A percentile compares a stretch with the other conserved stretches of the same genome.
Conservation (phyloP, 2,113 vertebrate species). For the Actinemys pallida region DNA sequence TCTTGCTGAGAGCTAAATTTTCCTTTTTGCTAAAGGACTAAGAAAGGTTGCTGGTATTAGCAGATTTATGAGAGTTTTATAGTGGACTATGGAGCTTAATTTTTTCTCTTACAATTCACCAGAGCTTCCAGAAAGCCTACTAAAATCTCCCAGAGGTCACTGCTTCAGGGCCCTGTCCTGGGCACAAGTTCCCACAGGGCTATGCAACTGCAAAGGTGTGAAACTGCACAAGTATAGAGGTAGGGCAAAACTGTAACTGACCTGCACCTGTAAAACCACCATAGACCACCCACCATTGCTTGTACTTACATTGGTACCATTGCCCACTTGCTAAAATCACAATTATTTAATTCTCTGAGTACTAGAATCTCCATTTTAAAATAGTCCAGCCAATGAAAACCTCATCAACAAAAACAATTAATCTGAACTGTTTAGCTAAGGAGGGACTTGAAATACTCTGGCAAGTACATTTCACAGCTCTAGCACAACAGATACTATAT, state of each 20-base stretch:
- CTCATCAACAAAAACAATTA: conserved; percentile 7
- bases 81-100: not conserved
- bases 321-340: conserved; percentile 23
- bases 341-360: conserved; percentile 65
- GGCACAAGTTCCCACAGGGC: not conserved
- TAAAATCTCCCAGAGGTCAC: not conserved
- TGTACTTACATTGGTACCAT: conserved; percentile 11
- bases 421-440: not conserved
- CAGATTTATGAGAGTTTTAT: not conserved
- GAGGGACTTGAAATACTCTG: not conserved
- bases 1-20: not conserved
- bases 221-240: conserved; percentile 36
- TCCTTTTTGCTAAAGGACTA: not conserved
- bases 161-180: not conserved
- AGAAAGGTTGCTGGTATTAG: not conserved
- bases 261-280: conserved; percentile 58
- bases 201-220: not conserved
- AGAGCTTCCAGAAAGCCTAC: not conserved
- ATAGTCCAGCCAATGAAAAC: conserved; percentile 52
- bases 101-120: not conserved
- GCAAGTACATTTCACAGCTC: not conserved
- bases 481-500: not conserved
- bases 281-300: not conserved
- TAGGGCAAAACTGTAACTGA: conserved; percentile 58
- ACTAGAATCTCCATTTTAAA: conserved; percentile 27